Percentiles rank a stretch among this genome's conserved stretches.
Conservation (phyloP, 2,113 vertebrate genomes). For the Pampusana beccarii region DNA sequence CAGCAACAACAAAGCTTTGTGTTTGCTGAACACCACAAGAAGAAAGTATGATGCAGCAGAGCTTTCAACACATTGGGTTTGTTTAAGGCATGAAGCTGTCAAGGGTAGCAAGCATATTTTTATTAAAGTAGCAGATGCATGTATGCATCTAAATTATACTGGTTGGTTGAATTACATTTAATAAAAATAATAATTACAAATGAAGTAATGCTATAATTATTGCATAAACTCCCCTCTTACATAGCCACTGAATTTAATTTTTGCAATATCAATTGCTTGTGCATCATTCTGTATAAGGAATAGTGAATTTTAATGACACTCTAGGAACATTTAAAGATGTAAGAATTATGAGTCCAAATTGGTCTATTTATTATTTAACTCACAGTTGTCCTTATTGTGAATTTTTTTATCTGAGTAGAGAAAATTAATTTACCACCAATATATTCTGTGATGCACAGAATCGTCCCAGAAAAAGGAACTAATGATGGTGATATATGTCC, state of each 20-base stretch:
- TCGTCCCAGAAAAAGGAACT: neutral
- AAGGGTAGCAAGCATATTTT: neutral
- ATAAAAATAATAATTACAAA: constrained; percentile 18
- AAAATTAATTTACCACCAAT: neutral
- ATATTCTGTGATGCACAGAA: neutral
- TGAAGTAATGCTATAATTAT: neutral
- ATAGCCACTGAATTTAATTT: neutral
- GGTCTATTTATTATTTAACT: constrained; percentile 12
- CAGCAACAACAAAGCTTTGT: neutral
- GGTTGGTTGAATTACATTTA: neutral
- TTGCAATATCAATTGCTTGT: neutral
- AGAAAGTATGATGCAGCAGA: neutral
- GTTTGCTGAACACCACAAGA: neutral
- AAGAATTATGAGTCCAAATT: constrained; percentile 6
- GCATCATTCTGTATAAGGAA: neutral
- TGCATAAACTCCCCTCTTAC: neutral
- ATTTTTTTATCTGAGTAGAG: neutral
- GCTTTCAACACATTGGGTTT: neutral
- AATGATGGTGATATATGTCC: neutral
- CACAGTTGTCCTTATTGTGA: neutral
- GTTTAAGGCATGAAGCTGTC: neutral
- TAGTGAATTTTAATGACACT: neutral
- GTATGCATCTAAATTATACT: neutral
- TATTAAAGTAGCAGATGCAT: neutral
- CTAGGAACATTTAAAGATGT: neutral